A percentile compares a stretch with the other conserved stretches of the same genome.
Conservation (phyloP, 2,888 invertebrate genomes). For the Dugesia japonica region DNA sequence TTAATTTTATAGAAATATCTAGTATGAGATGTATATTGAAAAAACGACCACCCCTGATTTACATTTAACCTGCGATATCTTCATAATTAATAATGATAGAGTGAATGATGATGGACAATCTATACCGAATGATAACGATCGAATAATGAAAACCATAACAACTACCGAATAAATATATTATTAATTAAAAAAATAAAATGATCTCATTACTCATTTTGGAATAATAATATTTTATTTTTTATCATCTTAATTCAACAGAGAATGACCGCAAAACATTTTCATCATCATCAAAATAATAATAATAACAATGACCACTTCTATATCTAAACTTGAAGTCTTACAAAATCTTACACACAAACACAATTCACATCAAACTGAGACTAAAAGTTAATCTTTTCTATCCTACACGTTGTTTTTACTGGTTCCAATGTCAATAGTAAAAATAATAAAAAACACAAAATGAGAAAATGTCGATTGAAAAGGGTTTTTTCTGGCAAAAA, state of each 20-base stretch:
- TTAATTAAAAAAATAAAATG: too few species aligned
- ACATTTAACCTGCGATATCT: too few species aligned
- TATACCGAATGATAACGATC: too few species aligned
- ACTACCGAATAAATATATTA: too few species aligned
- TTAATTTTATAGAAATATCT: too few species aligned
- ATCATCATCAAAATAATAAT: neutral
- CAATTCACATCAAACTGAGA: neutral
- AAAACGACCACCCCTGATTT: too few species aligned
- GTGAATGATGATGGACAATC: too few species aligned
- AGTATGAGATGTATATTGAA: too few species aligned
- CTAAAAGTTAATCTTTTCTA: conserved; percentile 3
- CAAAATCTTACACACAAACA: neutral
- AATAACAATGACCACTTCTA: neutral
- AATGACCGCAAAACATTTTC: neutral
- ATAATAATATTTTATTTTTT: neutral
- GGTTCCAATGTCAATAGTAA: neutral
- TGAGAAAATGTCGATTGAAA: neutral
- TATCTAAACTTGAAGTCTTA: neutral
- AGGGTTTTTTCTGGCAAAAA: too few species aligned
- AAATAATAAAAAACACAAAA: neutral
- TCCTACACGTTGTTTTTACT: neutral
- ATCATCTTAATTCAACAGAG: neutral
- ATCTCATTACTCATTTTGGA: too few species aligned
- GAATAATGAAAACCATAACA: too few species aligned
- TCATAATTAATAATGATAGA: too few species aligned